These are phyloP conservation scores for Gasterosteus aculeatus DNA, from an alignment of 2,113 vertebrate species.

Conservation along the genomic window DNA sequence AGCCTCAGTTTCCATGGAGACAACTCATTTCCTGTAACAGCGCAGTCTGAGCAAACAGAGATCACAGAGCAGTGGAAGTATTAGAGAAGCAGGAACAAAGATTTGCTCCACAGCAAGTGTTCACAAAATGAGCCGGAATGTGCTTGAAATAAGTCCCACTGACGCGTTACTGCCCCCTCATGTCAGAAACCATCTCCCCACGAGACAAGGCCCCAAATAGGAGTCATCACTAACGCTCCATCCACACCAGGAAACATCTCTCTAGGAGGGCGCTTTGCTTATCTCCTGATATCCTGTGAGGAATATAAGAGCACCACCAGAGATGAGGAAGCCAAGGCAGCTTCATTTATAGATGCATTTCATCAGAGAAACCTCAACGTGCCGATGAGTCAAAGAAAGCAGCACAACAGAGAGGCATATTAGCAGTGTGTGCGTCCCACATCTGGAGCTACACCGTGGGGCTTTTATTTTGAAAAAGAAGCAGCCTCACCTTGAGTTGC, in stretches of 20 bases:
- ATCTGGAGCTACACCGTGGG: not conserved
- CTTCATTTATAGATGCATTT: too few species aligned
- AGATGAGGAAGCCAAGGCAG: not conserved
- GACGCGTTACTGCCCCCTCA: not conserved
- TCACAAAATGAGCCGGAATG: not conserved
- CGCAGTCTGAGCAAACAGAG: constrained; percentile 34
- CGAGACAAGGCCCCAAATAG: not conserved
- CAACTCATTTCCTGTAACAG: constrained; percentile 43
- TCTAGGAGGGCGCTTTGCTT: not conserved
- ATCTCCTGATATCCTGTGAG: not conserved
- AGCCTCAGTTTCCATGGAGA: constrained; percentile 73
- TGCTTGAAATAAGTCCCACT: not conserved
- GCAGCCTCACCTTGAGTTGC: not conserved
- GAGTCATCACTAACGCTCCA: not conserved
- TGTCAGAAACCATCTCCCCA: not conserved
- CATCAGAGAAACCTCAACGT: not conserved
- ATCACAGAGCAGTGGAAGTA: constrained; percentile 38
- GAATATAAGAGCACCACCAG: not conserved
- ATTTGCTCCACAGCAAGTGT: not conserved
- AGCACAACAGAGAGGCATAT: not conserved
- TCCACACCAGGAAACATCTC: not conserved
- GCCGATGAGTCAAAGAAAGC: not conserved
- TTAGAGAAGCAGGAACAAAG: constrained; percentile 9
- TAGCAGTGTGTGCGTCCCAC: not conserved
- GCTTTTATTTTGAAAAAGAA: not conserved